These are phyloP conservation scores for Aurelia aurita complex sp. Pacific DNA, from an alignment of 30 jellyfish, hydroid and myxozoan species.

Conservation along the genomic window DNA sequence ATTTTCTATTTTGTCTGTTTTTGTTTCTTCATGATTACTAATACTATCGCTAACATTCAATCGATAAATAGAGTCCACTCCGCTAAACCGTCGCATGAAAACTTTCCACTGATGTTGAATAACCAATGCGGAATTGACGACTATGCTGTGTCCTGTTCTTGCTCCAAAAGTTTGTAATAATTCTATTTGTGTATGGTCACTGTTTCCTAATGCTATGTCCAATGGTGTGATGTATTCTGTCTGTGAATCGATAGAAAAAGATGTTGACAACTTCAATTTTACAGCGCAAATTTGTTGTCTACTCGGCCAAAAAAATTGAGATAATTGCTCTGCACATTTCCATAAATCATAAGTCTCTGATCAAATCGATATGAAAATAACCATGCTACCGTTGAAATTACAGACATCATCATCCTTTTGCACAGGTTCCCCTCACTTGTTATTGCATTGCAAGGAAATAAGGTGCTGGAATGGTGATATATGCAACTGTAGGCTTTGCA, in stretches of 20 bases:
- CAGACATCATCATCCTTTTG: too few species aligned
- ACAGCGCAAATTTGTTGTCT: too few species aligned
- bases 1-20: background rate
- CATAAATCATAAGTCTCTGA: too few species aligned
- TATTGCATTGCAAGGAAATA: too few species aligned
- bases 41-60: conserved; percentile 45
- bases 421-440: too few species aligned
- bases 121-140: conserved; percentile 49
- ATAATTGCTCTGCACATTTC: too few species aligned
- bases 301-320: too few species aligned
- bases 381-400: too few species aligned
- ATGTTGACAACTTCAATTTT: too few species aligned
- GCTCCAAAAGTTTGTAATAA: conserved; percentile 67
- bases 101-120: conserved; percentile 72
- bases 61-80: conserved; percentile 18
- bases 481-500: too few species aligned
- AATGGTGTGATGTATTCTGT: conserved; percentile 68
- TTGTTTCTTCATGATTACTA: conserved; percentile 18
- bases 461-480: too few species aligned
- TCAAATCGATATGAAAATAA: too few species aligned
- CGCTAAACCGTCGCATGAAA: conserved; percentile 49
- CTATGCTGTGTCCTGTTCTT: conserved; percentile 76
- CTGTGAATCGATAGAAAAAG: background rate
- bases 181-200: conserved; percentile 43
- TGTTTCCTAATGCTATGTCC: conserved; percentile 75